Base-by-base conservation (phyloP, 2,888 invertebrate species). In the Ophonus ardosiacus region DNA sequence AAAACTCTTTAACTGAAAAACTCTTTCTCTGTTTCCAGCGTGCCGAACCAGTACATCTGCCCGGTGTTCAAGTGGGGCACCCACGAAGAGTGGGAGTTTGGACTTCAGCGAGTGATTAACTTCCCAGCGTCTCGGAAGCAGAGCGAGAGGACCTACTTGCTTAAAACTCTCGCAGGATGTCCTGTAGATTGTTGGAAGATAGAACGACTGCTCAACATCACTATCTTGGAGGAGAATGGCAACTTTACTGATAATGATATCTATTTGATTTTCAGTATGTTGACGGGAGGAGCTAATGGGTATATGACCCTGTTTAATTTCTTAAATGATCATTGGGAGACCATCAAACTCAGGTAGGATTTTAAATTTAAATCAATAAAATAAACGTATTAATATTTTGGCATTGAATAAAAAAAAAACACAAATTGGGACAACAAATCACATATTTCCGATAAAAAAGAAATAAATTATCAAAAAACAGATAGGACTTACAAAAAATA, bases 31-130 rank as follows among this genome's bases (percentile, higher is more conserved):
- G 43, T 51, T 89, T 89, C 7, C 90, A 97, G 97, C 6, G 94
- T 96, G 76, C 93, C 95, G 17, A 96, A 95, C 90, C 94, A 95
- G 89, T 95, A 94, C 90, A 94, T 97, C 86, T 97, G 97, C 86
- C 96, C 96, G 0, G 96, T 97, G 0, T 96, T 97, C 90, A 95
- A 95, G 90, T 96, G 96, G 95, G 97, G 97, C 0, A 94, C 95
- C 0, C 92, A 93, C 87, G 94, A 95, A 65, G 96, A 97, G 90
- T 97, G 96, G 96, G 94, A 96, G 86, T 97, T 97, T 87, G 96
- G 96, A 51, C 92, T 97, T 0, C 94, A 96, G 86, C 92, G 96
- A 8, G 94, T 96, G 0, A 94, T 96, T 78, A 94, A 96, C 88
- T 96, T 96, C 90, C 96, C 96, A 0, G 91, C 93, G 0, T 93